Conservation (phyloP, 2,888 invertebrate genomes). For the Ophion costatus region DNA sequence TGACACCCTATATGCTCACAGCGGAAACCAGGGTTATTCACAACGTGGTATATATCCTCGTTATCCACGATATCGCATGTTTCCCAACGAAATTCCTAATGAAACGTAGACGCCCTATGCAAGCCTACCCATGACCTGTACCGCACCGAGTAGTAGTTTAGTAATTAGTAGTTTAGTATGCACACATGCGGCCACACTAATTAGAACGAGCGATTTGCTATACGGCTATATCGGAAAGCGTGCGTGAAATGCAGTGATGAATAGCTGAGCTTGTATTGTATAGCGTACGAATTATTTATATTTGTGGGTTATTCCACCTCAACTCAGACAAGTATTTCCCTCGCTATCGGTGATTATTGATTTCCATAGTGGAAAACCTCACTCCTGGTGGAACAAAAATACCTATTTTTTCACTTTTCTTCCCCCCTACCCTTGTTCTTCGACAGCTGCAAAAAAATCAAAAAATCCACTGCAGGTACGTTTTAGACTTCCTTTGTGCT, state of each 20-base stretch:
- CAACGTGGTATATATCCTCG: neutral
- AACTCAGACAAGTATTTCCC: no score
- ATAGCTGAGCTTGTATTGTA: slow-evolving; percentile 5
- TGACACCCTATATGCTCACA: neutral
- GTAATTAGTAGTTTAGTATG: slow-evolving; percentile 31
- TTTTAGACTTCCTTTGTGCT: no score
- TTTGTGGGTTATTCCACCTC: no score
- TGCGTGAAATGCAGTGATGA: slow-evolving; percentile 32
- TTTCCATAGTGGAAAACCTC: no score
- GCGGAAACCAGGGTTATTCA: no score
- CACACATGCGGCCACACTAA: slow-evolving; percentile 64
- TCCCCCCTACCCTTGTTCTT: no score
- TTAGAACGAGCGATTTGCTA: slow-evolving; percentile 58
- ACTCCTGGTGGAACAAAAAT: no score
- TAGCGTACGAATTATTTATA: neutral
- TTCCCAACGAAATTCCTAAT: slow-evolving; percentile 59
- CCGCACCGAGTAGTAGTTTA: neutral
- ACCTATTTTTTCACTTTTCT: no score
- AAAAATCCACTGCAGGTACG: no score
- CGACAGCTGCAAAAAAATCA: no score
- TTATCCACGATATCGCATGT: slow-evolving; percentile 49
- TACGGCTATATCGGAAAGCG: slow-evolving; percentile 42
- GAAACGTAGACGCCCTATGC: slow-evolving; percentile 46
- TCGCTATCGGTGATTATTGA: no score
- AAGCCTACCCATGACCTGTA: slow-evolving; percentile 44